Evolutionary conservation across 2,113 vertebrate genomes (phyloP).

Genomic region (Galeopterus variegatus): DNA sequence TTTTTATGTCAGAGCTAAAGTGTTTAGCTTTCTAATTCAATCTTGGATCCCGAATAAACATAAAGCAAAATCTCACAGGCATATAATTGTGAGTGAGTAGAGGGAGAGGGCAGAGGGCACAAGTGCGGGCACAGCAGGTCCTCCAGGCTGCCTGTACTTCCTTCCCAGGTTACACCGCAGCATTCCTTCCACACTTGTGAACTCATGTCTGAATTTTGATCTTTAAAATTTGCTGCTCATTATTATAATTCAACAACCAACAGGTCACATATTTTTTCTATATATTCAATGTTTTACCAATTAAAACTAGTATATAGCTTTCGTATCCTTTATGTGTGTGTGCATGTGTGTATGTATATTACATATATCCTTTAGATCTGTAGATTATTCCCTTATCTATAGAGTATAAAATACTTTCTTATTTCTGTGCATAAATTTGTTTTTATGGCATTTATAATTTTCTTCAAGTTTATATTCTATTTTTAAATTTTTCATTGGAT

Average conservation of each 20-base stretch:
- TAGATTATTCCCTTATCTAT: background rate
- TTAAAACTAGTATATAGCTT: background rate
- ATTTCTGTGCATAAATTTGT: background rate
- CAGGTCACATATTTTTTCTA: background rate
- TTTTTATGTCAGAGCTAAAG: background rate
- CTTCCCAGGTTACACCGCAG: no score
- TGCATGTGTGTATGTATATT: background rate
- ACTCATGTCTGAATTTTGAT: background rate
- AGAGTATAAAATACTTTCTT: background rate
- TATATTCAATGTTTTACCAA: background rate
- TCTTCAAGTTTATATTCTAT: slow-evolving; percentile 17
- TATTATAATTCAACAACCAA: background rate
- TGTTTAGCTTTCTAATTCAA: background rate
- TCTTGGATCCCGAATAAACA: background rate
- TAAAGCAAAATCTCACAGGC: background rate
- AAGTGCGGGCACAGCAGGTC: fast-evolving
- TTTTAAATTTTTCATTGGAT: slow-evolving; percentile 47
- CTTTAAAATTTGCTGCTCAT: background rate
- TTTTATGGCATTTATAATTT: slow-evolving; percentile 20
- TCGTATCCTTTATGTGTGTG: background rate
- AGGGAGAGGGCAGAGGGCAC: background rate
- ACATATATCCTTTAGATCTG: background rate
- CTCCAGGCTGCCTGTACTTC: background rate
- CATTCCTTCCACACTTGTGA: background rate
- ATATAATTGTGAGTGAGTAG: background rate